Evolutionary conservation across 2,797 vertebrate species (phyloP), one percentile per base, ranked within the genome.

Genomic region (Lepus oiostolus): DNA sequence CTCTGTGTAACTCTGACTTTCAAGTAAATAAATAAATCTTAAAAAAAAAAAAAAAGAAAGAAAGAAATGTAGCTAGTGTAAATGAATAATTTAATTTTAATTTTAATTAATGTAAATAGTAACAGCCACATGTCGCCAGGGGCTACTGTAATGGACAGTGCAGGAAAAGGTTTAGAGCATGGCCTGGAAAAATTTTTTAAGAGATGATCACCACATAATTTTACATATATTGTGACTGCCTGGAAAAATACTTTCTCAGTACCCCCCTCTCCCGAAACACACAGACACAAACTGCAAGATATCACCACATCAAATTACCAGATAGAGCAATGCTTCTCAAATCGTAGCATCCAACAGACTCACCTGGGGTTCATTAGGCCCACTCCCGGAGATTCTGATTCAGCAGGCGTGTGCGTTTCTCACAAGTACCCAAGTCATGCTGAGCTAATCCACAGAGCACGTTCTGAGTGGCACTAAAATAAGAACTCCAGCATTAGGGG

Each of bases 171-270:
- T 9, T 88, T 50, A 88, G 32, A 65, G 1, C 32, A 62, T 50
- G 30, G 7, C 70, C 35, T 86, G 62, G 54, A 7, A 85, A 85
- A 74, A 85, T 35, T 21, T 82, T 21, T 2, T 22, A 68, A 77
- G 17, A 62, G 11, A 24, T 75, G 28, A 74, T 14, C 42, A 67
- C 19, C 67, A 87, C 26, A 77, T 79, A 96, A 71, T 26, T 28
- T 72, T 80, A 75, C 1, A 10, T n/a, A 47, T 70, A 26, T 32
- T 89, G 54, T 50, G n/a, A 71, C 16, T 52, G n/a, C 14, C 35
- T 85, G 10, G 32, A 90, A 92, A 93, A 92, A 75, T 38, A 76
- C 22, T 84, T 94, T 76, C 35, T 89, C 24, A 47, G n/a, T 19
- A 10, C 3, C 54, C 65, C 58, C 4, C 22, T 28, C 13, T n/a